A percentile compares a stretch with the other conserved stretches of the same genome.
Conservation (phyloP, 2,113 vertebrate genomes). For the Anhinga anhinga region DNA sequence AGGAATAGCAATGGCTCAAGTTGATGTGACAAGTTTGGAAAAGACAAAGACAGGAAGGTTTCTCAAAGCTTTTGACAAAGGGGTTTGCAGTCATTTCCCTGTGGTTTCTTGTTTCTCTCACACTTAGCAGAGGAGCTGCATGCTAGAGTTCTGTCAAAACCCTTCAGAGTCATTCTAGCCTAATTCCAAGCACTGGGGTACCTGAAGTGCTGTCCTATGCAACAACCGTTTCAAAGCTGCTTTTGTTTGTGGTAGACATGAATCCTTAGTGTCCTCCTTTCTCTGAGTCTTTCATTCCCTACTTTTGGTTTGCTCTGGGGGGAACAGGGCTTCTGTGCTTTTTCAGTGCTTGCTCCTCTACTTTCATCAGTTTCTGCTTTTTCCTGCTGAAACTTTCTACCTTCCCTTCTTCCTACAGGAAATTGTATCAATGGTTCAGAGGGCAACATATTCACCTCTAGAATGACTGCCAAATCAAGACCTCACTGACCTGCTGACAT, state of each 20-base stretch:
- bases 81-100: not conserved
- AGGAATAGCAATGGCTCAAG: not conserved
- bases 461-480: not conserved
- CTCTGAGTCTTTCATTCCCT: not conserved
- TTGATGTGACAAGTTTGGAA: not conserved
- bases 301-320: not conserved
- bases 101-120: not conserved
- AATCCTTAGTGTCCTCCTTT: not conserved
- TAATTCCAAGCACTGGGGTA: not conserved
- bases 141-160: not conserved
- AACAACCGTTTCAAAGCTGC: not conserved
- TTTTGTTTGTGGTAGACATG: not conserved
- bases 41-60: not conserved
- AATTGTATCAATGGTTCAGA: not conserved
- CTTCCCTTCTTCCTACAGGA: not conserved
- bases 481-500: not conserved
- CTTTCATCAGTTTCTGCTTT: not conserved
- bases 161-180: not conserved
- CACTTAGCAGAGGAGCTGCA: not conserved
- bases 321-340: not conserved
- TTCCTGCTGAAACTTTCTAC: not conserved
- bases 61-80: constrained; percentile 23
- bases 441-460: not conserved
- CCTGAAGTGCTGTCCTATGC: not conserved
- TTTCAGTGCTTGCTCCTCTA: not conserved